Base-by-base conservation (phyloP, 2,888 invertebrate genomes). In the Deilephila elpenor region DNA sequence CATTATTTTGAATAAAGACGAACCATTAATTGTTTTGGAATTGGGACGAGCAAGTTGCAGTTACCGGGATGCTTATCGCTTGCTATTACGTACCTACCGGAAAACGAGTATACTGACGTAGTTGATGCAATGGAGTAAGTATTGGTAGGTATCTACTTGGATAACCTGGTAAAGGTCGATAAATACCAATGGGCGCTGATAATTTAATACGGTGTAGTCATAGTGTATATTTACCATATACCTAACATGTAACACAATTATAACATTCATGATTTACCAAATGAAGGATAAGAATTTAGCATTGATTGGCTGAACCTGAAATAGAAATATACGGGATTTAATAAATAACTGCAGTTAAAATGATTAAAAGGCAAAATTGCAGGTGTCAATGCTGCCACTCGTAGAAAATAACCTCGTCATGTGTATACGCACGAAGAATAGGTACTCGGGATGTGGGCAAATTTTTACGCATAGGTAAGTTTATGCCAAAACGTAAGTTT, bases 401-500 rank as follows among this genome's bases (percentile, higher is more conserved):
- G 19, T 32, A 14, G 37, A 29, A 67, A 67, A 51, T 25, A 1
- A 67, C 25, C 20, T 51, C 51, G 51, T 67, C 51, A 67, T 67
- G 25, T 51, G 51, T 25, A 17, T 29, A 51, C 51, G 67, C 17
- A 25, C 20, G 25, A 25, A 14, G 14, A 67, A 25, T 5, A n/a
- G n/a, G n/a, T n/a, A 44, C 32, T 32, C 17, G 5, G 1, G 25
- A 44, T 20, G 34, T 64, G 25, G 44, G 25, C 51, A 51, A 20
- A 64, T 64, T 67, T 51, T 25, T 51, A 56, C 5, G 25, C 20
- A 37, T 32, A 32, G 32, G 7, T n/a, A 64, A 64, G n/a, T 44
- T 44, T 44, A 64, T 64, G 64, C 64, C 20, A 64, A 44, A 64
- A 14, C 44, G 44, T 44, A 44, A 34, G 37, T 64, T 20, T 37